These are phyloP conservation scores for Leptoclinus maculatus DNA, from an alignment of 2,797 vertebrate species.

Conservation along the genomic window DNA sequence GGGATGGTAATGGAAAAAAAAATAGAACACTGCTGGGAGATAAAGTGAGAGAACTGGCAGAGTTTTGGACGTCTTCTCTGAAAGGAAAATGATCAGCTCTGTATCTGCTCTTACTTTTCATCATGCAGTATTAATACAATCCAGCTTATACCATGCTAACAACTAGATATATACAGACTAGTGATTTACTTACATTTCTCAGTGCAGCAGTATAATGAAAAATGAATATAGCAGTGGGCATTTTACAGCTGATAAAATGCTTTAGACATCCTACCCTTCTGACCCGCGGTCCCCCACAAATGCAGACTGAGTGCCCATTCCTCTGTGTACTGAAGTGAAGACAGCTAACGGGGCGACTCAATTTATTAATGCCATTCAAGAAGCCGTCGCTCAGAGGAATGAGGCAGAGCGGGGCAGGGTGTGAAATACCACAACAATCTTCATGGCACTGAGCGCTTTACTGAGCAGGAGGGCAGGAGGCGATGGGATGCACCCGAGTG, in stretches of 20 bases:
- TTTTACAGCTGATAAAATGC: conserved; percentile 48
- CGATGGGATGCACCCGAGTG: conserved; percentile 64
- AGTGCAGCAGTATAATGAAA: conserved; percentile 34
- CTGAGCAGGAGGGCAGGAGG: conserved; percentile 63
- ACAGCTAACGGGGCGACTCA: conserved; percentile 53
- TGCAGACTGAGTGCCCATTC: conserved; percentile 37
- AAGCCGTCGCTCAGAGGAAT: conserved; percentile 76
- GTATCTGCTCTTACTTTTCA: neutral
- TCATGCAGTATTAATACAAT: neutral
- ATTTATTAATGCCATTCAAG: conserved; percentile 79
- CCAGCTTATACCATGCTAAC: neutral
- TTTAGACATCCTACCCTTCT: conserved; percentile 41
- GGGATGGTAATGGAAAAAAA: conserved; percentile 21
- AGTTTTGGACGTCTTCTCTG: neutral
- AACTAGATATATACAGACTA: conserved; percentile 10
- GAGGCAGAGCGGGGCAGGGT: conserved; percentile 54
- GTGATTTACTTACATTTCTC: conserved; percentile 9
- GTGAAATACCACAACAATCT: conserved; percentile 69
- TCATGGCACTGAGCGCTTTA: conserved; percentile 58
- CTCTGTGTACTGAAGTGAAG: conserved; percentile 60
- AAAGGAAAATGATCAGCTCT: neutral
- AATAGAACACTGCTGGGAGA: neutral
- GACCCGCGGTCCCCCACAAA: conserved; percentile 45
- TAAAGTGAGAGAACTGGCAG: conserved; percentile 27
- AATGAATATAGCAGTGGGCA: conserved; percentile 31